Evolutionary conservation across 2,113 vertebrate genomes (phyloP), one percentile per base, ranked within the genome.

Genomic region (Siniperca knerii): DNA sequence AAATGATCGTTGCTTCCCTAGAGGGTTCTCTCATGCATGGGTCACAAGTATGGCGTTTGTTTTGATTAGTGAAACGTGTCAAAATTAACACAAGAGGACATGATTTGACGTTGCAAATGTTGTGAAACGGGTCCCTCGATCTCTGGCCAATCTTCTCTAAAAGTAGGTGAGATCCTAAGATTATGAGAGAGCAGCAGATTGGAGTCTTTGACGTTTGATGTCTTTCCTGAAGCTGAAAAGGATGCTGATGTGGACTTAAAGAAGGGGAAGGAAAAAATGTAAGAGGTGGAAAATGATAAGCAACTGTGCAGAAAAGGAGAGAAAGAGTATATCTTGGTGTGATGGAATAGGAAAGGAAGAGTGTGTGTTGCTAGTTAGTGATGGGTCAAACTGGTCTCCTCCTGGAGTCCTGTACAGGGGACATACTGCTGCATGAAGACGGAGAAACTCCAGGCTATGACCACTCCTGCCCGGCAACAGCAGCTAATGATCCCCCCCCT

Each of bases 381-480:
- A 21, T 3, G 55, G 87, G 82, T 87, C 55, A 68, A 48, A 67
- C 46, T n/a, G 40, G 86, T 87, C 85, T 75, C 81, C 82, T 86
- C 74, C 52, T 37, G 33, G 44, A 72, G 67, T 83, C 75, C 62
- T 57, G 77, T 23, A 60, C 11, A 18, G 64, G 18, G 66, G 77
- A 87, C 73, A 72, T 10, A 35, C 35, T 16, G 83, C 76, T 50
- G 84, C 86, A 78, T 13, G 29, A 64, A 44, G 69, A 82, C 8
- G 25, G 68, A 84, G 66, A 62, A 71, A 91, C 89, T 91, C 70
- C 69, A 68, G 76, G 84, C 84, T 44, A 15, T 16, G 68, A 70
- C 82, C 70, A 85, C 71, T 84, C 90, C 84, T 92, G 84, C 90
- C 87, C 52, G 52, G 86, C 86, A 90, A 92, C 89, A 89, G 70